A percentile compares a stretch with the other conserved stretches of the same genome.
Conservation (phyloP, 2,888 invertebrate species). For the Hylaea fasciaria region DNA sequence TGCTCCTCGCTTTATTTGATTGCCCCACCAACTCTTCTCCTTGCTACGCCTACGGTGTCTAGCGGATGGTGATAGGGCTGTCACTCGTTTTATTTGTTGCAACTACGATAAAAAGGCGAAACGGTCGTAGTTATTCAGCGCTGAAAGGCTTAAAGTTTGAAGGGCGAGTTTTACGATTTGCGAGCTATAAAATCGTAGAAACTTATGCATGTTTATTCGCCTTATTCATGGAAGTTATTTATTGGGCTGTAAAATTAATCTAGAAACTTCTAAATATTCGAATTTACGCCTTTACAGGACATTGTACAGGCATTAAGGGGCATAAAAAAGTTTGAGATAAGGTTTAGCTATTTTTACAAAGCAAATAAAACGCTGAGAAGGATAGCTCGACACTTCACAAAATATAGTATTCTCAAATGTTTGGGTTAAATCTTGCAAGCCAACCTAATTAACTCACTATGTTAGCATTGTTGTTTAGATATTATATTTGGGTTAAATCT, state of each 20-base stretch:
- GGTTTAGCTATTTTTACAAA: too few relatives aligned
- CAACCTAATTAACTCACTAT: too few relatives aligned
- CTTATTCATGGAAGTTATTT: conserved; percentile 33
- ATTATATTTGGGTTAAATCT: too few relatives aligned
- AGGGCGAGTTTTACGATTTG: conserved; percentile 32
- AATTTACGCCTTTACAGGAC: conserved; percentile 21
- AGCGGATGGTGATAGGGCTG: conserved; percentile 48
- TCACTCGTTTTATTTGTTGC: conserved; percentile 51
- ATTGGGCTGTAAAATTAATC: conserved; percentile 29
- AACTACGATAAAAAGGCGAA: conserved; percentile 48
- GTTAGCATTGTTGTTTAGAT: too few relatives aligned
- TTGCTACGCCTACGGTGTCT: conserved; percentile 29
- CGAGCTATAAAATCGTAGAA: conserved; percentile 26
- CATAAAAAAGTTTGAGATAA: too few relatives aligned
- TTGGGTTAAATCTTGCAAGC: too few relatives aligned
- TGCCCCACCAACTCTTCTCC: background rate
- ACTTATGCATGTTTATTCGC: conserved; percentile 33
- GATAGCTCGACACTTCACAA: too few relatives aligned
- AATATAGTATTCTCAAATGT: too few relatives aligned
- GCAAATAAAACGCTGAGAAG: too few relatives aligned
- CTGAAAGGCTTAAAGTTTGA: conserved; percentile 31
- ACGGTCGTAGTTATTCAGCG: conserved; percentile 39
- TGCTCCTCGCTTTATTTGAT: too few relatives aligned
- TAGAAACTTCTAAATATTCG: conserved; percentile 24
- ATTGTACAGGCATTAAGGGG: background rate